Percentiles rank a stretch among this genome's conserved stretches.
These are phyloP conservation scores for Belgica antarctica DNA, from an alignment of 2,888 invertebrate genomes.

Conservation along the genomic window DNA sequence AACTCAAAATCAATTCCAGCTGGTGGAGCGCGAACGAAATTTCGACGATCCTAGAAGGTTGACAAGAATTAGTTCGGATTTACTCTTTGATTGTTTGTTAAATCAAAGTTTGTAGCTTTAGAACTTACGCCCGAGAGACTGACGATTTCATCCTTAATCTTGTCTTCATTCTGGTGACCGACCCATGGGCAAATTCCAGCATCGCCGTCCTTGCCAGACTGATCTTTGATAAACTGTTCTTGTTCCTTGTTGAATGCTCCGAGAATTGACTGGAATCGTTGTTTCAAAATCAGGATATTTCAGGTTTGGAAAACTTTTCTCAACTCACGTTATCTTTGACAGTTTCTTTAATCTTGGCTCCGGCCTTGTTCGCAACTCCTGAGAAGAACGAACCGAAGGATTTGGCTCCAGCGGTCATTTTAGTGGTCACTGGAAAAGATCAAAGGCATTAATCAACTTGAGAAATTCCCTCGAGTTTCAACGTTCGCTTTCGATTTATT, in stretches of 20 bases:
- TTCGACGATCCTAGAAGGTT: constrained; percentile 80
- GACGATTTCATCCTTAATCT: constrained; percentile 92
- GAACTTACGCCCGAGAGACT: constrained; percentile 80
- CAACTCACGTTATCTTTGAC: constrained; percentile 91
- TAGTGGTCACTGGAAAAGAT: constrained; percentile 77
- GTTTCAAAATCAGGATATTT: not conserved
- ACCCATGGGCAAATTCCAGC: constrained; percentile 89
- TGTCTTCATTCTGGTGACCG: constrained; percentile 90
- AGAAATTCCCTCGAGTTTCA: constrained; percentile 40
- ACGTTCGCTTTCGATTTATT: constrained; percentile 49
- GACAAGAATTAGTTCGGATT: constrained; percentile 27
- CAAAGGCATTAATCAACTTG: not conserved
- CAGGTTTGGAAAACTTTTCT: not conserved
- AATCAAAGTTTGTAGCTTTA: too few relatives aligned
- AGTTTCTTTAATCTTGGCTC: constrained; percentile 92
- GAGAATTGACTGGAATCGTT: constrained; percentile 79
- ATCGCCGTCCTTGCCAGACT: constrained; percentile 66
- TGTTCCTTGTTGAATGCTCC: constrained; percentile 97
- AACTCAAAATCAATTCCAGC: constrained; percentile 94
- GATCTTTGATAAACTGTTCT: constrained; percentile 89
- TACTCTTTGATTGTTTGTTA: too few relatives aligned
- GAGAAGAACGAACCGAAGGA: constrained; percentile 89
- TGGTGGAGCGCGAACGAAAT: constrained; percentile 95
- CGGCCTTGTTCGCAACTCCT: constrained; percentile 94
- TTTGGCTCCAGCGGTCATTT: constrained; percentile 86